These are phyloP conservation scores for Thalassarche chlororhynchos DNA, from an alignment of 2,113 vertebrate species.

Conservation along the genomic window DNA sequence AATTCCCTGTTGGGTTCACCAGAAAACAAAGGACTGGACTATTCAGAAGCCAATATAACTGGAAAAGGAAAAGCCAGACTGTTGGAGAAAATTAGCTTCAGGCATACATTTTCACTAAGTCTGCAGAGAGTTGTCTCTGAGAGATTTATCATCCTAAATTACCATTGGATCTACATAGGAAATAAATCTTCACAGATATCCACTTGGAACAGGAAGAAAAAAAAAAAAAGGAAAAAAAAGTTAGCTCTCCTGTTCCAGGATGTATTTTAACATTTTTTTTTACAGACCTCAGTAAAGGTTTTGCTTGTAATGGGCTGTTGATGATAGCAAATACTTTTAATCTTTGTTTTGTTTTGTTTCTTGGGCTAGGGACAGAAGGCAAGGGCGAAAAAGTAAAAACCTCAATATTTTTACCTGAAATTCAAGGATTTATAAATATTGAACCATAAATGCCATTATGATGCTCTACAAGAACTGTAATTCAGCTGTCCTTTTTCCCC, in stretches of 20 bases:
- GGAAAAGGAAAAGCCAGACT: constrained; percentile 9
- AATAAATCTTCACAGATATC: constrained; percentile 34
- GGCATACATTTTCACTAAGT: constrained; percentile 14
- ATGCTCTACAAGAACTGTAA: not conserved
- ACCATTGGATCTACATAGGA: not conserved
- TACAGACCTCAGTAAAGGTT: not conserved
- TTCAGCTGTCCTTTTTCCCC: not conserved
- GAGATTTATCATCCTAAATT: constrained; percentile 42
- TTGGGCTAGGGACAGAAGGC: accelerated
- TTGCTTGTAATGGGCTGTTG: not conserved
- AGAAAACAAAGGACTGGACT: constrained; percentile 1
- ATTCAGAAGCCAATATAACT: not conserved
- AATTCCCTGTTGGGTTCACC: not conserved
- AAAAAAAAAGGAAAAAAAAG: not conserved
- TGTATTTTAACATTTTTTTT: not conserved
- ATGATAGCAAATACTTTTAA: not conserved
- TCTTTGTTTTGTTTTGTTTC: not conserved
- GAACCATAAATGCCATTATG: not conserved
- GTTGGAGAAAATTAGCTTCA: constrained; percentile 36
- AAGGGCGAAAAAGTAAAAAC: not conserved
- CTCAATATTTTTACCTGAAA: not conserved
- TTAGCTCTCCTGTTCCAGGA: not conserved
- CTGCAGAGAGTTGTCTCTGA: not conserved
- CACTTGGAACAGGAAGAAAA: not conserved
- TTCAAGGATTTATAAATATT: not conserved